Percentiles rank a stretch among this genome's conserved stretches.
Conservation (phyloP, 2,888 invertebrate genomes). For the Pristionchus exspectatus region DNA sequence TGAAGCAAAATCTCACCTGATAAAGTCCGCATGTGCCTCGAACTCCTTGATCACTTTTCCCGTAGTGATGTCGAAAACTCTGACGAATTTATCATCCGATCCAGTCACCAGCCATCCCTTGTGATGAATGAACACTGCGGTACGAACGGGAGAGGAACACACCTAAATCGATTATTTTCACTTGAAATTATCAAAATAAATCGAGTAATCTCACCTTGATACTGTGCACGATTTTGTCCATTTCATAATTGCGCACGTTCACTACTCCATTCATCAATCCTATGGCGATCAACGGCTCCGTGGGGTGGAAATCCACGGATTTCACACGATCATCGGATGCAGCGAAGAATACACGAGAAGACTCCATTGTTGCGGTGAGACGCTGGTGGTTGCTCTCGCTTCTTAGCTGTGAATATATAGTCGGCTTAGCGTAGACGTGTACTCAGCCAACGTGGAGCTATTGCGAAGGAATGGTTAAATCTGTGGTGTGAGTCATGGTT, state of each 20-base stretch:
- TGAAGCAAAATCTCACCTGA: background rate
- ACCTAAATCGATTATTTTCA: constrained; percentile 81
- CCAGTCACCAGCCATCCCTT: constrained; percentile 99
- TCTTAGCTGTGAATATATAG: background rate
- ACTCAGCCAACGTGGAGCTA: background rate
- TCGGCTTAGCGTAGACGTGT: background rate
- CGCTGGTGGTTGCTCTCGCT: background rate
- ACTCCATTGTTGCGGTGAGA: background rate
- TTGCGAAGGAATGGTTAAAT: background rate
- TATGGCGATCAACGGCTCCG: constrained; percentile 98
- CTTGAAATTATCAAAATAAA: too few species aligned
- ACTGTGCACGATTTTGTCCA: constrained; percentile 85
- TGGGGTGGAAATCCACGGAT: constrained; percentile 69
- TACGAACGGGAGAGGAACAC: constrained; percentile 95
- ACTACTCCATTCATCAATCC: constrained; percentile 98
- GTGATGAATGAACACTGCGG: constrained; percentile 94
- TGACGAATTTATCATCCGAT: constrained; percentile 86
- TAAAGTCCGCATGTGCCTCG: constrained; percentile 88
- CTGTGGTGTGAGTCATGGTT: background rate
- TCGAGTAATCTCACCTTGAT: constrained; percentile 81
- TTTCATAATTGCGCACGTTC: constrained; percentile 99
- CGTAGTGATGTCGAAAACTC: constrained; percentile 98
- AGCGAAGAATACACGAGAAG: constrained; percentile 89
- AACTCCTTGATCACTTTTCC: constrained; percentile 94
- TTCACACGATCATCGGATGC: constrained; percentile 92